Evolutionary conservation across 2,113 vertebrate genomes (phyloP).

Genomic region (Trichomycterus rosablanca): DNA sequence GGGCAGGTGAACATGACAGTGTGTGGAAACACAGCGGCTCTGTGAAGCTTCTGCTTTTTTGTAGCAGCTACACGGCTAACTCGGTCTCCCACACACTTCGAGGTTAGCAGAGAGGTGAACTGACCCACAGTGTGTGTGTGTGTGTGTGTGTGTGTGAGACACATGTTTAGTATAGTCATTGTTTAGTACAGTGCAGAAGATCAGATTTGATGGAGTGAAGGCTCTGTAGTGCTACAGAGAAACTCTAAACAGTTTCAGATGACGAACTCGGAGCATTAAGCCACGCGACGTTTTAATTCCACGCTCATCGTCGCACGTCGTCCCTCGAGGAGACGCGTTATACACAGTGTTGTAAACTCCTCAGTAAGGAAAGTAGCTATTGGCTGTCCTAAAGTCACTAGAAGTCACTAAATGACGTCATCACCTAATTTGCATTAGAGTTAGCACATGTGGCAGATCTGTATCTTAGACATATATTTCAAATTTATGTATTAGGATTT

Average conservation of each 20-base stretch:
- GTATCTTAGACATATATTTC: too few relatives aligned
- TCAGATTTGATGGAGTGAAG: conserved; percentile 8
- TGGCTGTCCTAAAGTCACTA: too few relatives aligned
- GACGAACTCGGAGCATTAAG: too few relatives aligned
- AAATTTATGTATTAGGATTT: too few relatives aligned
- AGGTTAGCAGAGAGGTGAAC: conserved; percentile 68
- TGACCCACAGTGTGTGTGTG: conserved; percentile 63
- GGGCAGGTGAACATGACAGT: conserved; percentile 40
- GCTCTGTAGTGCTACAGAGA: not conserved
- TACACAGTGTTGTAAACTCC: too few relatives aligned
- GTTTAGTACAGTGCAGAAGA: conserved; percentile 13
- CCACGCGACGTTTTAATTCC: too few relatives aligned
- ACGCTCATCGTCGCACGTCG: too few relatives aligned
- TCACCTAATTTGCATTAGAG: too few relatives aligned
- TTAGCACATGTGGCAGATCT: too few relatives aligned
- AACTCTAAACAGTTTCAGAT: conserved; percentile 19
- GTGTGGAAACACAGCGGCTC: conserved; percentile 46
- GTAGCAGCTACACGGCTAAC: conserved; percentile 27
- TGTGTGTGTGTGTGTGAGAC: conserved; percentile 45
- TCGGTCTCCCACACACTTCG: conserved; percentile 64
- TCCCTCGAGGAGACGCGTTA: too few relatives aligned
- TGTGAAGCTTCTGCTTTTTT: conserved; percentile 35
- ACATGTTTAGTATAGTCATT: conserved; percentile 31
- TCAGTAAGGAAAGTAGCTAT: too few relatives aligned
- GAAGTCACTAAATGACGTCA: too few relatives aligned